A percentile compares a stretch with the other conserved stretches of the same genome.
Conservation (phyloP, 64 coral and sea anemone genomes). For the Orbicella faveolata region DNA sequence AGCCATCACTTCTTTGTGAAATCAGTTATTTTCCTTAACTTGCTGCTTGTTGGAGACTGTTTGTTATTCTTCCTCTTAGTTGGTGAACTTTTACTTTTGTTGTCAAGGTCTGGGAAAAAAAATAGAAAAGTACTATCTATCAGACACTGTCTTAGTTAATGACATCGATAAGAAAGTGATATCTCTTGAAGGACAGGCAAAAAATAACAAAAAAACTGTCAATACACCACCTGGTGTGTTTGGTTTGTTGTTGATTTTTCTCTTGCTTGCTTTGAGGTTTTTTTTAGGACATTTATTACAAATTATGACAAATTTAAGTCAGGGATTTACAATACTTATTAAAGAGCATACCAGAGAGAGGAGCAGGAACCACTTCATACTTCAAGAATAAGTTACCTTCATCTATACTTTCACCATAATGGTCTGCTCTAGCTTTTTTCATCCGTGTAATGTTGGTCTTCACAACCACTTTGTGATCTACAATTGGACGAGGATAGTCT, state of each 20-base stretch:
- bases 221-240: too few relatives aligned
- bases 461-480: slow-evolving; percentile 71
- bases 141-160: not conserved
- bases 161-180: too few relatives aligned
- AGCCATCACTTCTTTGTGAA: not conserved
- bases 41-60: not conserved
- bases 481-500: slow-evolving; percentile 83
- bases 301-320: too few relatives aligned
- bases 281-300: too few relatives aligned
- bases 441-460: slow-evolving; percentile 64
- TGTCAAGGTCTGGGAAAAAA: not conserved
- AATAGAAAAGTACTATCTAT: not conserved
- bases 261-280: too few relatives aligned
- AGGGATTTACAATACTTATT: too few relatives aligned
- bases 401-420: slow-evolving; percentile 5
- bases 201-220: too few relatives aligned
- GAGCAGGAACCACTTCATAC: too few relatives aligned
- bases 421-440: slow-evolving; percentile 53
- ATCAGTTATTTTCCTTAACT: slow-evolving; percentile 28
- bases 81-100: not conserved
- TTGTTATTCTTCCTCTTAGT: slow-evolving; percentile 12
- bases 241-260: too few relatives aligned
- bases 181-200: too few relatives aligned
- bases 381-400: not conserved
- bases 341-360: too few relatives aligned